Percentiles rank a stretch among this genome's conserved stretches.
phyloP scores from a whole-genome alignment of 2,797 vertebrate genomes.

The Brachymystax lenok region DNA sequence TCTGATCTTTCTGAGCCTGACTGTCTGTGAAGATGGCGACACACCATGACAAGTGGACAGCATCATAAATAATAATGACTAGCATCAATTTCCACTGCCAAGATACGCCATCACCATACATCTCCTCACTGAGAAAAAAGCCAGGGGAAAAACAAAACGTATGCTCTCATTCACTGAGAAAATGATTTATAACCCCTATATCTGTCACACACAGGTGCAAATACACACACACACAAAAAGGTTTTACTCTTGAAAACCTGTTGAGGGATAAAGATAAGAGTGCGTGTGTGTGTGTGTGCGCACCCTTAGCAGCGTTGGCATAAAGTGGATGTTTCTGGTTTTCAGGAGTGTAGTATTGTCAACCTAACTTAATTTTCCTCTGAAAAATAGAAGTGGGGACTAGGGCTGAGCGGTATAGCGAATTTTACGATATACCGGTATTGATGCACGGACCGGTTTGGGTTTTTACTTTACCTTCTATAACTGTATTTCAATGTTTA shows the following conservation, averaged over 20 bases:
- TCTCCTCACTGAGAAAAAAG: conserved; percentile 44
- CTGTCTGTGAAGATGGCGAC: conserved; percentile 37
- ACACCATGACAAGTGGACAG: conserved; percentile 47
- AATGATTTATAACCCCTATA: conserved; percentile 1
- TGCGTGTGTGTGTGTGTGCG: neutral
- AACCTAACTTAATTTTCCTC: no score
- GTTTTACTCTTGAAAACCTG: neutral
- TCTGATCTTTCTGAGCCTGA: conserved; percentile 25
- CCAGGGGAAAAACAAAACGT: conserved; percentile 54
- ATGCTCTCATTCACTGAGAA: conserved; percentile 28
- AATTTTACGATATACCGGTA: no score
- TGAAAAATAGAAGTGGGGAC: no score
- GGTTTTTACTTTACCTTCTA: no score
- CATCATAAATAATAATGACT: conserved; percentile 61
- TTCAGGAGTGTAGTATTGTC: no score
- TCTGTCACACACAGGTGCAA: neutral
- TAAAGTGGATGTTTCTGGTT: no score
- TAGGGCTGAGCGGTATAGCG: no score
- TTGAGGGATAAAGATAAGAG: neutral
- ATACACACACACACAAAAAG: neutral
- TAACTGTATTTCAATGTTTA: no score
- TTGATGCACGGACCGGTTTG: no score
- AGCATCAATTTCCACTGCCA: conserved; percentile 60
- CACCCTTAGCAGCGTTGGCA: no score
- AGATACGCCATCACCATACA: conserved; percentile 18